A percentile compares a stretch with the other conserved stretches of the same genome.
Evolutionary conservation across 2,888 invertebrate species (phyloP).

Genomic region (Macaria notata): DNA sequence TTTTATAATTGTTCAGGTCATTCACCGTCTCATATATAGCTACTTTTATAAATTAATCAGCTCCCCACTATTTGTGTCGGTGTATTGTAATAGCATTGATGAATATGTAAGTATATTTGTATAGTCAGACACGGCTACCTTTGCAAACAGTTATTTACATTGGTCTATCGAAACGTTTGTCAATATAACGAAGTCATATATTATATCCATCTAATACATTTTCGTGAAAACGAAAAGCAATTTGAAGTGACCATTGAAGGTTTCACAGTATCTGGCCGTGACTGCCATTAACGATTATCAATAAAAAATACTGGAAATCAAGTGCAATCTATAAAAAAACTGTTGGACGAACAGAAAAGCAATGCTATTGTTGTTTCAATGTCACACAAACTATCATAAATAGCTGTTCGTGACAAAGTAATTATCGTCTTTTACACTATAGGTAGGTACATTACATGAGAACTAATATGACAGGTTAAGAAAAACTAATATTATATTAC

Average conservation of each 20-base stretch:
- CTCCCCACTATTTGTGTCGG: not conserved
- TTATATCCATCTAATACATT: too few relatives aligned
- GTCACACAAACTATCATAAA: slow-evolving; percentile 37
- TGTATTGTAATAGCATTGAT: not conserved
- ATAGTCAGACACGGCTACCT: too few relatives aligned
- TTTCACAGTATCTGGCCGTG: not conserved
- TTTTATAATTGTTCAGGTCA: slow-evolving; percentile 2
- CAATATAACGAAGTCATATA: too few relatives aligned
- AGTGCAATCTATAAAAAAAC: slow-evolving; percentile 36
- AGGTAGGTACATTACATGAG: slow-evolving; percentile 42
- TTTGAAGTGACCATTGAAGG: not conserved
- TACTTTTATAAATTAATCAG: not conserved
- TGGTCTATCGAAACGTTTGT: too few relatives aligned
- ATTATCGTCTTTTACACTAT: slow-evolving; percentile 24
- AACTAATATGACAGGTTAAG: slow-evolving; percentile 12
- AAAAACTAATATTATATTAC: too few relatives aligned
- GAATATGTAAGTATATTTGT: not conserved
- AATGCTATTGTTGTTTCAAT: slow-evolving; percentile 53
- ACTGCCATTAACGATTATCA: not conserved
- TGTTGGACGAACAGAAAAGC: slow-evolving; percentile 32
- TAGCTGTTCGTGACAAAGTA: slow-evolving; percentile 28
- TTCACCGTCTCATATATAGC: slow-evolving; percentile 5
- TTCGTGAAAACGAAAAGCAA: too few relatives aligned
- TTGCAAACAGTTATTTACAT: too few relatives aligned
- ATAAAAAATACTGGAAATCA: slow-evolving; percentile 6